Percentiles rank a stretch among this genome's conserved stretches.
Evolutionary conservation across 2,797 vertebrate species (phyloP).

Genomic region (Dipus sagitta): DNA sequence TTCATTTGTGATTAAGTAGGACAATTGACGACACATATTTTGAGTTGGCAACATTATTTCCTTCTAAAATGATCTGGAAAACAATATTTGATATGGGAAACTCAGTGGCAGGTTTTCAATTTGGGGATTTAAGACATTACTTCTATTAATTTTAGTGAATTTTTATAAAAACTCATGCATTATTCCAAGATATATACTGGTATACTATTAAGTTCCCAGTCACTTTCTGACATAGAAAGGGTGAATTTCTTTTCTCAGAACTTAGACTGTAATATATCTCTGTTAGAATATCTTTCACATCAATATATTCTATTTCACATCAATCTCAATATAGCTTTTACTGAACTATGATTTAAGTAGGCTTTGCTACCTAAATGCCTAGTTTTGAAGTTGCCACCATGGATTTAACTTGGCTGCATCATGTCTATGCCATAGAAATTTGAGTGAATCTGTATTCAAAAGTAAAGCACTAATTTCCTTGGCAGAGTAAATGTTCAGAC

Average conservation of each 20-base stretch:
- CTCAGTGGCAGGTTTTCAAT: conserved; percentile 18
- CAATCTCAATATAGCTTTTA: not conserved
- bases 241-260: conserved; percentile 1
- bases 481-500: not conserved
- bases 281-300: not conserved
- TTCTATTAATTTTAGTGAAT: conserved; percentile 50
- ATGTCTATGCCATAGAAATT: not conserved
- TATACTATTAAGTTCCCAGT: not conserved
- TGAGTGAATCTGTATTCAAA: not conserved
- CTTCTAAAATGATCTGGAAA: not conserved
- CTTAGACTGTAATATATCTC: not conserved
- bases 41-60: conserved; percentile 24
- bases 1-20: conserved; percentile 73
- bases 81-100: conserved; percentile 28
- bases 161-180: not conserved
- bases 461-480: not conserved
- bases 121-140: not conserved
- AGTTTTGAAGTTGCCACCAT: not conserved
- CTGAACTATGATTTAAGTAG: not conserved
- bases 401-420: not conserved
- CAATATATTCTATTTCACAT: too few species aligned
- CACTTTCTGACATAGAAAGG: not conserved
- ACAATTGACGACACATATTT: conserved; percentile 11
- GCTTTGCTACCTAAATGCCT: not conserved
- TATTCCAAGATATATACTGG: not conserved